phyloP scores from a whole-genome alignment of 1,140 invertebrate species.

The Ceratina australensis region DNA sequence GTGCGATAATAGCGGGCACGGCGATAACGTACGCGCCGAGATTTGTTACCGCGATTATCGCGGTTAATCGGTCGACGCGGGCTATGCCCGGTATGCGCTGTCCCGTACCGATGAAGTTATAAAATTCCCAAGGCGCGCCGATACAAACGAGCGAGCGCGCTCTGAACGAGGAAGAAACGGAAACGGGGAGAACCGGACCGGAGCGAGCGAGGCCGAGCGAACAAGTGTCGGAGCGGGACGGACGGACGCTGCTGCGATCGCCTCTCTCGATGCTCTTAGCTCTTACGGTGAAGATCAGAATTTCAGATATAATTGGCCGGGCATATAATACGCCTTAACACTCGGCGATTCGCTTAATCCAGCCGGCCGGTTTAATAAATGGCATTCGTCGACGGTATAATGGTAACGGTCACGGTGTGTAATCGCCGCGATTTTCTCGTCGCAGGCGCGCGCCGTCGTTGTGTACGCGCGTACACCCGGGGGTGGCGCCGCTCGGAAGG shows the following conservation, averaged over 20 bases:
- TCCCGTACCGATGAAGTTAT: slow-evolving; percentile 36
- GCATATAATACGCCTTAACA: slow-evolving; percentile 46
- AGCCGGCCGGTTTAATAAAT: slow-evolving; percentile 51
- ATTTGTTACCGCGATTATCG: slow-evolving; percentile 28
- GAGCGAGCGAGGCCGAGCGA: neutral
- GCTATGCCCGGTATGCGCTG: slow-evolving; percentile 34
- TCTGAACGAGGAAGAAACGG: slow-evolving; percentile 31
- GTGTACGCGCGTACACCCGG: neutral
- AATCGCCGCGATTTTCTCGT: slow-evolving; percentile 63
- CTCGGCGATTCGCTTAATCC: slow-evolving; percentile 43
- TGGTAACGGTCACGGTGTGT: slow-evolving; percentile 62
- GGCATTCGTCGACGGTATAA: slow-evolving; percentile 61
- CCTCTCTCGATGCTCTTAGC: too few relatives aligned
- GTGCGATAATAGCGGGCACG: too few relatives aligned
- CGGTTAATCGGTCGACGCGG: slow-evolving; percentile 7
- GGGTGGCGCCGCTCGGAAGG: neutral
- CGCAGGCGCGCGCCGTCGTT: slow-evolving; percentile 20
- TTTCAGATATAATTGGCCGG: slow-evolving; percentile 43
- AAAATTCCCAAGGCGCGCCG: slow-evolving; percentile 42
- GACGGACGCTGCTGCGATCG: too few relatives aligned
- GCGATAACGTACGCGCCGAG: neutral
- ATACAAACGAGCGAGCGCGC: slow-evolving; percentile 45
- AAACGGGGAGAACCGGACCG: slow-evolving; percentile 11
- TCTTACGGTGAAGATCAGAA: slow-evolving; percentile 19
- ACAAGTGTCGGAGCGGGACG: neutral